Conservation (phyloP, 2,888 invertebrate species). For the Horisme vitalbata region DNA sequence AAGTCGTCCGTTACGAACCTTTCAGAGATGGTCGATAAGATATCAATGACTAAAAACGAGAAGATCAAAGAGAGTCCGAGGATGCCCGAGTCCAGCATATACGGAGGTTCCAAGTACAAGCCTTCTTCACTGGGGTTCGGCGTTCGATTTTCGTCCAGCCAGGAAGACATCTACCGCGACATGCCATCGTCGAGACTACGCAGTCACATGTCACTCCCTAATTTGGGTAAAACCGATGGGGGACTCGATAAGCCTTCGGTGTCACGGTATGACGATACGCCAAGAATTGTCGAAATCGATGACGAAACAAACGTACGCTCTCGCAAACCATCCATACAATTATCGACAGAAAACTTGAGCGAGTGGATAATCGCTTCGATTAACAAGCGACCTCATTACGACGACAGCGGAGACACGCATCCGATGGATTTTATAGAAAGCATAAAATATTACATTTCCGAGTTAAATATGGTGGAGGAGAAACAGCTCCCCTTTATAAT, state of each 20-base stretch:
- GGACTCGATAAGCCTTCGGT: slow-evolving; percentile 54
- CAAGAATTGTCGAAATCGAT: slow-evolving; percentile 70
- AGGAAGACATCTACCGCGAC: slow-evolving; percentile 71
- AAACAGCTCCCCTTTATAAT: slow-evolving; percentile 71
- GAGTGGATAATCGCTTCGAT: slow-evolving; percentile 72
- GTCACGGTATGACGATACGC: slow-evolving; percentile 47
- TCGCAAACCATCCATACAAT: slow-evolving; percentile 49
- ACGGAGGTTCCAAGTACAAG: slow-evolving; percentile 64
- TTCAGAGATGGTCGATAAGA: slow-evolving; percentile 77
- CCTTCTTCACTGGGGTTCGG: slow-evolving; percentile 72
- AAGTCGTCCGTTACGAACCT: slow-evolving; percentile 76
- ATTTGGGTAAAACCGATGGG: slow-evolving; percentile 66
- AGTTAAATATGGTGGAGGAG: slow-evolving; percentile 63
- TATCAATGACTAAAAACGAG: slow-evolving; percentile 65
- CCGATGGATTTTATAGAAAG: slow-evolving; percentile 76
- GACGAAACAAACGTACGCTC: slow-evolving; percentile 52
- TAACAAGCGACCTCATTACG: slow-evolving; percentile 70
- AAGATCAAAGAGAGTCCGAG: slow-evolving; percentile 51
- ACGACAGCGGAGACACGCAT: slow-evolving; percentile 69
- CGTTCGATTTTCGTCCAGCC: slow-evolving; percentile 76
- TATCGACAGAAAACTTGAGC: slow-evolving; percentile 65
- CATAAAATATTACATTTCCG: slow-evolving; percentile 68
- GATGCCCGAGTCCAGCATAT: slow-evolving; percentile 53
- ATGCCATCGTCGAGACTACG: slow-evolving; percentile 74
- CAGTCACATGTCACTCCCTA: slow-evolving; percentile 76